Evolutionary conservation across 2,797 vertebrate species (phyloP), one percentile per base, ranked within the genome.

Genomic region (Pterois miles): DNA sequence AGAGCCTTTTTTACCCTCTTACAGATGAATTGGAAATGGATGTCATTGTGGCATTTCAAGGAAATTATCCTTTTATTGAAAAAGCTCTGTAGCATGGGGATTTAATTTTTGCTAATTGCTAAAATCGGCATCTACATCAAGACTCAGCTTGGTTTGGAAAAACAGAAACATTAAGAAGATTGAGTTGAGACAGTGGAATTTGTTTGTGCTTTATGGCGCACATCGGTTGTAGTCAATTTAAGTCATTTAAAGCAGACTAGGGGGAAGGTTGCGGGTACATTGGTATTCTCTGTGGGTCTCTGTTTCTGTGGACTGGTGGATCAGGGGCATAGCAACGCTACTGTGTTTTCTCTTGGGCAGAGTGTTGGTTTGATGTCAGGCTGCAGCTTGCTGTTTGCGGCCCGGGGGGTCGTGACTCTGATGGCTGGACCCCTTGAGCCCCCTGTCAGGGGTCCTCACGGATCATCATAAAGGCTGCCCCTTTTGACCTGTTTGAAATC

Each of bases 401-500:
- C 62, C 65, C 59, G 58, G 59, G 73, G 85, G 88, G 91, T 91
- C 60, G 54, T 66, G 87, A 86, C 85, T 90, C 87, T 1, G 9
- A 65, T 75, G 83, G 78, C 64, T 69, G 79, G 75, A 73, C 53
- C 72, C 76, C 71, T 82, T 65, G 72, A 84, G 69, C 56, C 40
- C 66, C 76, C 82, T 86, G 86, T 90, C 88, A 86, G 81, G 71
- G 71, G 40, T 79, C 74, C 83, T 78, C 77, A 80, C 80, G 50
- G 46, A 78, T 83, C 75, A 68, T 87, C 86, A 81, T 89, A 75
- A 91, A 87, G 68, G 54, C 74, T 75, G 84, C 33, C 77, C 67
- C 74, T 72, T 57, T 56, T 91, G 89, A 92, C 87, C 90, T 78
- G 76, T 88, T 88, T 80, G 77, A 90, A 84, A 88, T 81, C 74